Conservation (phyloP, 2,797 vertebrate species). For the Phataginus tetradactyla region DNA sequence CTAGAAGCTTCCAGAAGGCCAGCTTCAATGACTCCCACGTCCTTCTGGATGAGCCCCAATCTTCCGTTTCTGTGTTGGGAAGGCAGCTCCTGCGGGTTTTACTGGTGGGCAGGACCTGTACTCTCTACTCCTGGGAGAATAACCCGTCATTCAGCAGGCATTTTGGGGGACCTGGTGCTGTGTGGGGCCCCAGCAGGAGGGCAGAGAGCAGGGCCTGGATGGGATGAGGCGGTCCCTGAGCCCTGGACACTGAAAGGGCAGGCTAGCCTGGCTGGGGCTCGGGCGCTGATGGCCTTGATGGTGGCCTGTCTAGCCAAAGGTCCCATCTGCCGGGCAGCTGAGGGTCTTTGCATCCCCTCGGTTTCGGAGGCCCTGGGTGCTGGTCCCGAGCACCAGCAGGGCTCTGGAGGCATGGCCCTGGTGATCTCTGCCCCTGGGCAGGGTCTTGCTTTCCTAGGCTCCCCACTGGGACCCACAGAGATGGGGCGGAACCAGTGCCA, state of each 20-base stretch:
- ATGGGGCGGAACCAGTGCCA: background rate
- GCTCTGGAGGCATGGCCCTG: accelerated
- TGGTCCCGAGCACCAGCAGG: background rate
- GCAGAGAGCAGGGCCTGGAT: too few species aligned
- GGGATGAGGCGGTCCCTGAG: too few species aligned
- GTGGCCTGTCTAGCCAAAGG: background rate
- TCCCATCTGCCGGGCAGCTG: background rate
- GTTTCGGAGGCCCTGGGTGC: background rate
- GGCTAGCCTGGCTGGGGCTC: background rate
- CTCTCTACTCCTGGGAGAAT: background rate
- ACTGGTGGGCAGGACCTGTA: accelerated
- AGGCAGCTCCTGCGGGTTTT: accelerated
- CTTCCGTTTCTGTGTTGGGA: background rate
- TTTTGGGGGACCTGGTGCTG: too few species aligned
- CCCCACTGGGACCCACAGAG: constrained; percentile 68
- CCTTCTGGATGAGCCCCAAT: accelerated
- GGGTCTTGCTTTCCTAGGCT: background rate
- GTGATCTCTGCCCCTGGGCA: background rate
- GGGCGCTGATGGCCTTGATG: background rate
- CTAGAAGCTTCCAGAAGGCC: background rate
- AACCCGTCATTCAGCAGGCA: too few species aligned
- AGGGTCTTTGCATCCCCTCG: accelerated
- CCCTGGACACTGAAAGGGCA: accelerated
- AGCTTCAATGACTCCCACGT: accelerated
- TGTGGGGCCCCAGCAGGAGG: too few species aligned